Conservation (phyloP, 2,888 invertebrate species). For the Epiblema foenella region DNA sequence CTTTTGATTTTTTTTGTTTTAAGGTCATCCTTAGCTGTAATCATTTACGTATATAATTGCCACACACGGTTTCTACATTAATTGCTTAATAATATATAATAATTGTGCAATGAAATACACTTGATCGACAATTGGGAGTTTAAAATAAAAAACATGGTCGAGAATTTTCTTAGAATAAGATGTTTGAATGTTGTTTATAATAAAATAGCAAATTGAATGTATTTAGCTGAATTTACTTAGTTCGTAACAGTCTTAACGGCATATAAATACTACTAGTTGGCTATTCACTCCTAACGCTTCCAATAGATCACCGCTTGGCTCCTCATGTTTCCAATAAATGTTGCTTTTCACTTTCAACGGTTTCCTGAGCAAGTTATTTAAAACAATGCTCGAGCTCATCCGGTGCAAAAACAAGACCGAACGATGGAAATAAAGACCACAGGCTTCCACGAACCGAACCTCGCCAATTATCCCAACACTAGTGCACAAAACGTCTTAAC, state of each 20-base stretch:
- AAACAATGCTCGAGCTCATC: constrained; percentile 73
- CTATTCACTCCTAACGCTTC: not conserved
- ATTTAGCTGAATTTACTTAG: too few relatives aligned
- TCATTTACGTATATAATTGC: not conserved
- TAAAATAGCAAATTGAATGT: too few relatives aligned
- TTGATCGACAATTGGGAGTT: not conserved
- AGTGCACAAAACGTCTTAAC: not conserved
- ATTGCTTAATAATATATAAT: not conserved
- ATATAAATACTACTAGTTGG: not conserved
- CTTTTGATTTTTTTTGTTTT: not conserved
- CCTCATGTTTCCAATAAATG: not conserved
- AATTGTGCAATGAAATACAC: too few relatives aligned
- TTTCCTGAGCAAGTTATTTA: constrained; percentile 66
- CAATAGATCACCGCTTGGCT: constrained; percentile 8
- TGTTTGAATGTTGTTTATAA: too few relatives aligned
- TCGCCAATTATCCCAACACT: constrained; percentile 73
- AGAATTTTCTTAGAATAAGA: not conserved
- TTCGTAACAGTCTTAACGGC: not conserved
- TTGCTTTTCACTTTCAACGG: constrained; percentile 58
- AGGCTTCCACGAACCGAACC: constrained; percentile 79
- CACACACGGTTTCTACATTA: not conserved
- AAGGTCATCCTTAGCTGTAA: not conserved
- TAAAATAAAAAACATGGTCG: not conserved
- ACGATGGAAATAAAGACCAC: constrained; percentile 74
- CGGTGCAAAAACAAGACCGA: constrained; percentile 77